These are phyloP conservation scores for rabbit (Oryctolagus cuniculus) DNA, from an alignment of 2,113 vertebrate genomes.

Conservation along the genomic window DNA sequence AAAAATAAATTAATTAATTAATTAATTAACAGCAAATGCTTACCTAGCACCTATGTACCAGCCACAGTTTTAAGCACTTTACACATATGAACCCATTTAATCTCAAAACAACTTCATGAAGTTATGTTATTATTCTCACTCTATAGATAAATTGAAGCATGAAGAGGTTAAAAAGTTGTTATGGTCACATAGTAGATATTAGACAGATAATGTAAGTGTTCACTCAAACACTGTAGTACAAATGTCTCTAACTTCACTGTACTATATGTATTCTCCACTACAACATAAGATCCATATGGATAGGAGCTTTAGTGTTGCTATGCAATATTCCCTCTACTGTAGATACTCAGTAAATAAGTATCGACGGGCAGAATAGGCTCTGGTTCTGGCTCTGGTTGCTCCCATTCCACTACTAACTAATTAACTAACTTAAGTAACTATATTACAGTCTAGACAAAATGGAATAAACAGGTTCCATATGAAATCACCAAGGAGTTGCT, in stretches of 20 bases:
- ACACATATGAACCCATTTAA: not conserved
- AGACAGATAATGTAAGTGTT: not conserved
- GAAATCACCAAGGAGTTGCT: not conserved
- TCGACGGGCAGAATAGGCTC: not conserved
- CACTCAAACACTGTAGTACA: not conserved
- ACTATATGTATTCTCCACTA: not conserved
- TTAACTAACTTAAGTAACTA: conserved; percentile 7
- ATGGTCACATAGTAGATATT: not conserved
- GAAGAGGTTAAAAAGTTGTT: not conserved
- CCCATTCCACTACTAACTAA: not conserved
- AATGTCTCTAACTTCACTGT: not conserved
- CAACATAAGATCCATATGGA: not conserved
- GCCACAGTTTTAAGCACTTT: not conserved
- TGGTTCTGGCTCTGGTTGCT: not conserved
- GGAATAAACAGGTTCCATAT: not conserved
- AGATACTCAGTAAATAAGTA: not conserved
- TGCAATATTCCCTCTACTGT: not conserved
- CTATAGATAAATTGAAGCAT: not conserved
- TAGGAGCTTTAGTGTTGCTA: not conserved
- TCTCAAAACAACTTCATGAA: not conserved
- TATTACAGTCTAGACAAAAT: not conserved
- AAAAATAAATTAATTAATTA: too few relatives aligned
- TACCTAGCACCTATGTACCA: not conserved
- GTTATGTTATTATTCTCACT: conserved; percentile 2
- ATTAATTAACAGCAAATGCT: not conserved